Conservation (phyloP, 2,888 invertebrate species). For the Brenthis hecate region DNA sequence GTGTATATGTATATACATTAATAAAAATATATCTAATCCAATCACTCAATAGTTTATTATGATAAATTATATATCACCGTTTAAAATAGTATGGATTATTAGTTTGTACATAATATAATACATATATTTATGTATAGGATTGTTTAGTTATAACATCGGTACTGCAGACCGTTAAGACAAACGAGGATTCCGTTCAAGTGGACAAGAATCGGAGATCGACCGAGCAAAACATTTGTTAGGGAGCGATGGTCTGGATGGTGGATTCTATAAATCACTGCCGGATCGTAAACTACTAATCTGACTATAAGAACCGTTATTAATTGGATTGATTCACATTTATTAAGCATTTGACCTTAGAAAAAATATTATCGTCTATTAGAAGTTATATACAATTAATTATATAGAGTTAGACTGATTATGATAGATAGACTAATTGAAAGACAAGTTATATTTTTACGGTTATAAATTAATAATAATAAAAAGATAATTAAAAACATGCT, state of each 20-base stretch:
- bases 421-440: too few species aligned
- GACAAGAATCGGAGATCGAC: conserved; percentile 32
- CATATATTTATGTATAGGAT: not conserved
- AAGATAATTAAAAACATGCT: too few species aligned
- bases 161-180: conserved; percentile 25
- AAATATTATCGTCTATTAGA: too few species aligned
- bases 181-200: conserved; percentile 28
- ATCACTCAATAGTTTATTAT: too few species aligned
- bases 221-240: conserved; percentile 39
- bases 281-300: conserved; percentile 34
- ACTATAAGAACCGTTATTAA: conserved; percentile 29
- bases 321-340: conserved; percentile 20
- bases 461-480: too few species aligned
- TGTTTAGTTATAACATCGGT: conserved; percentile 18
- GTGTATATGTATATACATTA: conserved; percentile 56
- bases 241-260: conserved; percentile 27
- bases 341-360: too few species aligned
- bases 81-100: too few species aligned
- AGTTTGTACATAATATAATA: not conserved
- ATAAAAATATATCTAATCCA: too few species aligned
- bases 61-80: too few species aligned
- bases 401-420: too few species aligned
- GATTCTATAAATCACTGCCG: conserved; percentile 41
- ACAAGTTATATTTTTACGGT: too few species aligned
- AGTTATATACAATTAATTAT: too few species aligned